Evolutionary conservation across 2,888 invertebrate genomes (phyloP), one percentile per base, ranked within the genome.

Genomic region (Arctia plantaginis): DNA sequence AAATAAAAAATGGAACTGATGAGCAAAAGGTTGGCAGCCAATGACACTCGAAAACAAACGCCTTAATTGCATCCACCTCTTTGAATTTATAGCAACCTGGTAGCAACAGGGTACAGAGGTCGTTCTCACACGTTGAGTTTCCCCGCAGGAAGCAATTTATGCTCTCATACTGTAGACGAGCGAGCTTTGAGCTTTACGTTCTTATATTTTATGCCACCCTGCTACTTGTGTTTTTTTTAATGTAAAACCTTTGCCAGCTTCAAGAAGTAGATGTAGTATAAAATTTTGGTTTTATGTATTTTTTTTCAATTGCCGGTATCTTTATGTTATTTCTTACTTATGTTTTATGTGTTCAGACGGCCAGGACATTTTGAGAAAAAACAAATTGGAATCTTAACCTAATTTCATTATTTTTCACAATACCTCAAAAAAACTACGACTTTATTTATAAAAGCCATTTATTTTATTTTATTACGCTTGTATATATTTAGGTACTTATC

Each of bases 111-210:
- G 88, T 84, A 84, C 81, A 86, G 84, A 86, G 87, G 83, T 85
- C 85, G 85, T 90, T 90, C 90, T 91, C 90, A 91, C 90, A 90
- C 90, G 89, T 87, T 88, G 87, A 84, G 87, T 89, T 91, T 88
- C 89, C 90, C 87, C 89, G 87, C 89, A 90, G 93, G 92, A 91
- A 90, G 89, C 87, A 91, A 91, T 91, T 70, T 91, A 90, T 87
- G 84, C 80, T 82, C 79, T 82, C 83, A 82, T 82, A 78, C 78
- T 81, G 88, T 86, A 87, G 81, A 86, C 84, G 80, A 79, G 76
- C 77, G 77, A 84, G 87, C 89, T 90, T 90, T 89, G 85, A 90
- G 86, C 88, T 87, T 82, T 86, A 85, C 89, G 82, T 84, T 87
- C 88, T 89, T 83, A 85, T 86, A 87, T 87, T 88, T 90, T 89